Evolutionary conservation across 1,140 invertebrate species (phyloP).

Genomic region (Rhyacophila brunnea): DNA sequence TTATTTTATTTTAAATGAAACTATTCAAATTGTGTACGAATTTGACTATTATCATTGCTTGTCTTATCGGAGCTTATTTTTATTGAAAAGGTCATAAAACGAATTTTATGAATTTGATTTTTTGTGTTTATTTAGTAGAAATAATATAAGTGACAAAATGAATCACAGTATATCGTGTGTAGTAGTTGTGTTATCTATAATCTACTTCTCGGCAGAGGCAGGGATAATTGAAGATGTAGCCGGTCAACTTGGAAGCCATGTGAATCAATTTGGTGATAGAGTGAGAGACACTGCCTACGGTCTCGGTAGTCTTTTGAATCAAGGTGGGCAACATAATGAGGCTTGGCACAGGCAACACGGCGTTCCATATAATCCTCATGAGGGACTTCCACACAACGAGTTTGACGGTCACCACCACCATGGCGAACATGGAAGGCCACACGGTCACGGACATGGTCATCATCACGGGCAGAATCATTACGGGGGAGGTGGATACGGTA

Average conservation of each 20-base stretch:
- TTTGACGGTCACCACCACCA: background rate
- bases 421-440: background rate
- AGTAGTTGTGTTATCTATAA: background rate
- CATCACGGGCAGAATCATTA: background rate
- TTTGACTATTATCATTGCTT: too few relatives aligned
- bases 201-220: background rate
- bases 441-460: background rate
- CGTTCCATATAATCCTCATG: background rate
- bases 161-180: too few relatives aligned
- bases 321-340: background rate
- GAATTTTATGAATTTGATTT: too few relatives aligned
- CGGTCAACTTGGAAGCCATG: slow-evolving; percentile 7
- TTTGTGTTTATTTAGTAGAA: too few relatives aligned
- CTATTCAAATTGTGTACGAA: too few relatives aligned
- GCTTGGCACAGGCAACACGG: background rate
- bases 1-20: too few relatives aligned
- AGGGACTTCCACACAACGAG: background rate
- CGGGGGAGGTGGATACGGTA: background rate
- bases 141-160: too few relatives aligned
- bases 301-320: background rate
- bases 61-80: too few relatives aligned
- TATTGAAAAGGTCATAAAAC: too few relatives aligned
- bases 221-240: slow-evolving; percentile 17
- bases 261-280: slow-evolving; percentile 3
- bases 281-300: slow-evolving; percentile 3